Percentiles rank a stretch among this genome's conserved stretches.
Evolutionary conservation across 2,888 invertebrate genomes (phyloP).

Genomic region (Allolobophora icterica): DNA sequence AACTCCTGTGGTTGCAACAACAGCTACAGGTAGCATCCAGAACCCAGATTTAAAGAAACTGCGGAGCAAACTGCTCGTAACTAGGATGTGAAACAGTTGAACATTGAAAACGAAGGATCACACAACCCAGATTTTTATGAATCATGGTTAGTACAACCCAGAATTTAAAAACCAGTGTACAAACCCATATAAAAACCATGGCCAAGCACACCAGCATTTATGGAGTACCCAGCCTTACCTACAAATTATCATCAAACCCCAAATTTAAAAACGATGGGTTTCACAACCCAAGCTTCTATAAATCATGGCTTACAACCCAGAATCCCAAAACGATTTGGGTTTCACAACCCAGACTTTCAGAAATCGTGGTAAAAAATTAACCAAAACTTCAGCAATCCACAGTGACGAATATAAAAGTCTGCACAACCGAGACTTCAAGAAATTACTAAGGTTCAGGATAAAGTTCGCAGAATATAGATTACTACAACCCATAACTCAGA

Average conservation of each 20-base stretch:
- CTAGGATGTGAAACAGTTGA: background rate
- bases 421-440: background rate
- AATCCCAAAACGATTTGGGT: background rate
- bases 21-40: background rate
- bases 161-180: background rate
- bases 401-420: background rate
- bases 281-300: background rate
- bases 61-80: background rate
- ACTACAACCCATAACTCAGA: background rate
- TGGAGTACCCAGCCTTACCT: background rate
- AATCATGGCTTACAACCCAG: background rate
- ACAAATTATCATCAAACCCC: background rate
- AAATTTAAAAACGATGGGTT: background rate
- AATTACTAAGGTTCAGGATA: background rate
- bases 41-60: background rate
- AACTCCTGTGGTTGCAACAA: background rate
- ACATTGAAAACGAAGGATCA: background rate
- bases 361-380: background rate
- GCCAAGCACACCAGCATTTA: background rate
- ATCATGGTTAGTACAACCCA: background rate
- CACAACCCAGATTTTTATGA: background rate
- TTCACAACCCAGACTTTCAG: slow-evolving; percentile 1
- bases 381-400: background rate
- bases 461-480: no score
- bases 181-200: background rate